A percentile compares a stretch with the other conserved stretches of the same genome.
These are phyloP conservation scores for Aphelinus atriplicis DNA, from an alignment of 1,140 invertebrate species.

Conservation along the genomic window DNA sequence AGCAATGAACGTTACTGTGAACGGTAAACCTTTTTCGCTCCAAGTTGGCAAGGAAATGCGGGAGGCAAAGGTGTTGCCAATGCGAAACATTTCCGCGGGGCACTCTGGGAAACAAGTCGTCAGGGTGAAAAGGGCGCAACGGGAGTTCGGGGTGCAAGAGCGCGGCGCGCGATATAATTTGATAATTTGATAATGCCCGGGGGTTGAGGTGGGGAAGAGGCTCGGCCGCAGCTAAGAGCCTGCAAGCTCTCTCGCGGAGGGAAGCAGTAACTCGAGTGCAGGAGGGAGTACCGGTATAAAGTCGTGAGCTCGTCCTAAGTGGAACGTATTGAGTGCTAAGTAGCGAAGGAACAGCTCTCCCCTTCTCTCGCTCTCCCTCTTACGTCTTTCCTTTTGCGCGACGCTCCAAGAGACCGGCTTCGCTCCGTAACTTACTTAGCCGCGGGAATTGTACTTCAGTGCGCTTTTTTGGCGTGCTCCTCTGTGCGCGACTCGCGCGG, in stretches of 20 bases:
- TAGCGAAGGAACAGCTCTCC: slow-evolving; percentile 48
- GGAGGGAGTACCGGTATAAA: slow-evolving; percentile 38
- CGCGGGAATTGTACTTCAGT: slow-evolving; percentile 49
- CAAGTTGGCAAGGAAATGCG: neutral
- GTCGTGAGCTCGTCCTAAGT: slow-evolving; percentile 47
- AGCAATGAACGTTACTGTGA: too few relatives aligned
- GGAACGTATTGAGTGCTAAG: slow-evolving; percentile 56
- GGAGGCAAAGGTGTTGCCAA: too few relatives aligned
- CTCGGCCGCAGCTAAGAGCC: too few relatives aligned
- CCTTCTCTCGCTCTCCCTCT: neutral
- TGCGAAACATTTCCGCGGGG: too few relatives aligned
- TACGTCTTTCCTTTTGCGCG: neutral
- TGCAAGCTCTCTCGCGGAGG: too few relatives aligned
- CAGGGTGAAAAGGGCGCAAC: too few relatives aligned
- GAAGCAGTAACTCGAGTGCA: slow-evolving; percentile 23
- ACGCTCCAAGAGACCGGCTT: slow-evolving; percentile 6
- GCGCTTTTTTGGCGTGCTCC: neutral
- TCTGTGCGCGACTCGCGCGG: too few relatives aligned
- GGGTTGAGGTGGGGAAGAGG: neutral
- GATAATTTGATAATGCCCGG: slow-evolving; percentile 9
- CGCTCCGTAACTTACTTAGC: slow-evolving; percentile 49
- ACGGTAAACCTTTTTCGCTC: neutral
- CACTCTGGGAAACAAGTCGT: too few relatives aligned
- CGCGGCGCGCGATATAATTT: slow-evolving; percentile 11
- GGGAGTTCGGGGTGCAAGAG: too few relatives aligned